Evolutionary conservation across 2,888 invertebrate genomes (phyloP), one percentile per base, ranked within the genome.

Genomic region (Ormyrus nitidulus): DNA sequence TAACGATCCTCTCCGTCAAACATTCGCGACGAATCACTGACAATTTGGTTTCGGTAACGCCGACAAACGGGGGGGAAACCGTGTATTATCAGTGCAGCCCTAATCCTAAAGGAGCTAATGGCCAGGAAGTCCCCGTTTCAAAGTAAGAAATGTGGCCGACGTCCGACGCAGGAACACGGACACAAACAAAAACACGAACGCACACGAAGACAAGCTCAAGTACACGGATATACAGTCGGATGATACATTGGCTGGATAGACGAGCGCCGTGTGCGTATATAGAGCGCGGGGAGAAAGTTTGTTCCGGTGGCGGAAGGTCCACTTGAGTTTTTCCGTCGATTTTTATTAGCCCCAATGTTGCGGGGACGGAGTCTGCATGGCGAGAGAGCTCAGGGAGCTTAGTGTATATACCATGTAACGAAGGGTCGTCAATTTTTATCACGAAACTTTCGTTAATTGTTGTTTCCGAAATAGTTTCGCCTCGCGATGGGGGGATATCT

Each of bases 341-440:
- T 75, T 71, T 73, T 66, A 78, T 81, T 75, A 75, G 61, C 62
- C 70, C 71, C 65, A 77, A 65, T 71, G 64, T 74, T 81, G 13
- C 70, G 69, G 34, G 10, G n/a, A 51, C 59, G 46, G 44, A 19
- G 49, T 13, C 34, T 19, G 19, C n/a, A 19, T 4, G 34, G 3
- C 5, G 10, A 19, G 46, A 58, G 44, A 70, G 10, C 9, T 59
- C 7, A 19, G 69, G 46, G 46, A 56, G 48, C 46, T 11, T 6
- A n/a, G 48, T 49, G 19, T 46, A 69, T 10, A 56, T 19, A 9
- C 53, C 46, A 46, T 34, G 34, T 34, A 34, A 34, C 34, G 34
- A 4, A 34, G 34, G 34, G 34, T 34, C 34, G 56, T 69, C 54
- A 56, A 69, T 70, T 70, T 70, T 48, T 59, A 59, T 70, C 70